A percentile compares a stretch with the other conserved stretches of the same genome.
Conservation (phyloP, 1,140 invertebrate genomes). For the Belonocnema kinseyi region DNA sequence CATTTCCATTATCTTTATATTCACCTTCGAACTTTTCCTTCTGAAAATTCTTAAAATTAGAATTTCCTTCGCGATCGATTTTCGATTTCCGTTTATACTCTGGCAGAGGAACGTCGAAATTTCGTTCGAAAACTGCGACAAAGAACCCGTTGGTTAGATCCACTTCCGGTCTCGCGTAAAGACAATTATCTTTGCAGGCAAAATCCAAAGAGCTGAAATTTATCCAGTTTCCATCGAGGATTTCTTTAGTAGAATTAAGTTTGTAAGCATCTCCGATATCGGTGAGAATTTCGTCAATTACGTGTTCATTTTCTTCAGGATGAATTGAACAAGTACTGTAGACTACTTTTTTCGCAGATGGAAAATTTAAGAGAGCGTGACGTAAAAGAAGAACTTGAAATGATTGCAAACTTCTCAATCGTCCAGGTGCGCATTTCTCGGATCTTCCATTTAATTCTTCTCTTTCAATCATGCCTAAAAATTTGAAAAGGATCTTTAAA, state of each 20-base stretch:
- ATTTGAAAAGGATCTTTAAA: conserved; percentile 39
- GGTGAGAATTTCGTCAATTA: conserved; percentile 82
- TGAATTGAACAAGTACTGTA: conserved; percentile 97
- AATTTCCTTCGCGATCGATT: not conserved
- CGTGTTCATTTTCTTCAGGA: conserved; percentile 94
- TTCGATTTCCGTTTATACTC: conserved; percentile 29
- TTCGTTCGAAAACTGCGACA: conserved; percentile 89
- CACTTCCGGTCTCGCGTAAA: conserved; percentile 84
- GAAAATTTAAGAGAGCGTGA: conserved; percentile 89
- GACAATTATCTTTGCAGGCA: conserved; percentile 81
- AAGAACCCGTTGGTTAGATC: conserved; percentile 96
- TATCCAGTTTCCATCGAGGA: conserved; percentile 80
- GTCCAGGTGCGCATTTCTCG: conserved; percentile 62
- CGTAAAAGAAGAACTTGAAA: conserved; percentile 91
- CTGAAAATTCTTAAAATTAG: not conserved
- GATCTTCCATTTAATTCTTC: conserved; percentile 69
- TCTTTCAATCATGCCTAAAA: conserved; percentile 80
- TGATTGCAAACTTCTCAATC: conserved; percentile 83
- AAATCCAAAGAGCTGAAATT: conserved; percentile 82
- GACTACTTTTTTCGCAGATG: conserved; percentile 88
- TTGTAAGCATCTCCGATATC: conserved; percentile 79
- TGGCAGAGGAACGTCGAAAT: conserved; percentile 57
- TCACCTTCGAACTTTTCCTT: not conserved
- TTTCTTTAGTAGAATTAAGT: conserved; percentile 78
- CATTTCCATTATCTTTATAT: not conserved